Evolutionary conservation across 2,113 vertebrate genomes (phyloP).

Genomic region (Heteronetta atricapilla): DNA sequence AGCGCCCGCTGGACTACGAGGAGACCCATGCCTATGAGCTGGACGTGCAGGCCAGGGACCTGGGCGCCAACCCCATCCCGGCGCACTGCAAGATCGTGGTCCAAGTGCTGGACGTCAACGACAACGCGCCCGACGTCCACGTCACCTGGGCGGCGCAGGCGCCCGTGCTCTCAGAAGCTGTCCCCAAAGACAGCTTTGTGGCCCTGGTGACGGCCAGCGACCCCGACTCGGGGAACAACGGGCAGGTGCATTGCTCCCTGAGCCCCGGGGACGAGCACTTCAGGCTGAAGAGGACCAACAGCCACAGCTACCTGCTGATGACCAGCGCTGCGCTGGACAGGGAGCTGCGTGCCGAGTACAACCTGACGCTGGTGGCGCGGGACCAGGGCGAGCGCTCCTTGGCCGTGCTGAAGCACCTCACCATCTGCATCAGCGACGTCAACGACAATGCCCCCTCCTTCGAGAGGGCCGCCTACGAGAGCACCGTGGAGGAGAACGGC

Average conservation of each 20-base stretch:
- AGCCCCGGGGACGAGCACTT: slow-evolving; percentile 82
- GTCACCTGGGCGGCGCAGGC: slow-evolving; percentile 81
- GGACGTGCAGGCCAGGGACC: slow-evolving; percentile 87
- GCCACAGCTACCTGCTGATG: slow-evolving; percentile 87
- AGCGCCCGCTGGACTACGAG: slow-evolving; percentile 85
- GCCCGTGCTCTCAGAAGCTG: slow-evolving; percentile 82
- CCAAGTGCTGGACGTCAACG: slow-evolving; percentile 86
- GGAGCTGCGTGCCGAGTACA: slow-evolving; percentile 84
- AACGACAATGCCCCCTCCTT: slow-evolving; percentile 92
- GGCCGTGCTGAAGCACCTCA: slow-evolving; percentile 77
- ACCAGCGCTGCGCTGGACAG: slow-evolving; percentile 86
- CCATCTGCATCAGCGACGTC: slow-evolving; percentile 85
- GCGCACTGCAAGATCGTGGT: slow-evolving; percentile 90
- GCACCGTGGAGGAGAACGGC: slow-evolving; percentile 84
- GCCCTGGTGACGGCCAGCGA: slow-evolving; percentile 87
- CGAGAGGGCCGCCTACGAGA: slow-evolving; percentile 75
- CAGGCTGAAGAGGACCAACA: slow-evolving; percentile 82
- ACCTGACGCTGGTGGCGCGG: slow-evolving; percentile 81
- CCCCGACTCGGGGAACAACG: slow-evolving; percentile 86
- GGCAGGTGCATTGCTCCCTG: slow-evolving; percentile 81
- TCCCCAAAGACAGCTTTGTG: slow-evolving; percentile 85
- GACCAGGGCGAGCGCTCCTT: slow-evolving; percentile 84
- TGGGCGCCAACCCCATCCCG: slow-evolving; percentile 88
- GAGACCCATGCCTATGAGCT: slow-evolving; percentile 81
- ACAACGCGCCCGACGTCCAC: slow-evolving; percentile 87